Evolutionary conservation across 37 sponge, comb jelly and placozoan species (phyloP).

Genomic region (Aphrocallistes beatrix): DNA sequence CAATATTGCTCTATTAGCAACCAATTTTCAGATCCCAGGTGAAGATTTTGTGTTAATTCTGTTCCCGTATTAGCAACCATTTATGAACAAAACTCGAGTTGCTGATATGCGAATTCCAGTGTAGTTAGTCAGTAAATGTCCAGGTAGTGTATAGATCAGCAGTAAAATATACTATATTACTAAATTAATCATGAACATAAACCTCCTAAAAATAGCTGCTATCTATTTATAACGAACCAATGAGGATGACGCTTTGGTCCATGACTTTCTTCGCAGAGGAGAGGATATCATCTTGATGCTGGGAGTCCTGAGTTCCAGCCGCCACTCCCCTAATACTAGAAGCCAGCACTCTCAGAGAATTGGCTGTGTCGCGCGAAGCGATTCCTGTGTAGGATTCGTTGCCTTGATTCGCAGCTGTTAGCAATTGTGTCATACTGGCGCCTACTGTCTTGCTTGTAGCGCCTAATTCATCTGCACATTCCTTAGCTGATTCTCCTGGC

Average conservation of each 20-base stretch:
- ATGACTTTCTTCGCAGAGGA: slow-evolving; percentile 64
- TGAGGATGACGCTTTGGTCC: slow-evolving; percentile 60
- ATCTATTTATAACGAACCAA: slow-evolving; percentile 23
- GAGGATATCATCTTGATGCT: slow-evolving; percentile 73
- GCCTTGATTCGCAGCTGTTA: slow-evolving; percentile 93
- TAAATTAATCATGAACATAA: too few species aligned
- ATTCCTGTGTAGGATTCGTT: slow-evolving; percentile 98
- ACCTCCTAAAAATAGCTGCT: too few species aligned
- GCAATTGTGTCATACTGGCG: slow-evolving; percentile 94
- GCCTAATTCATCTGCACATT: slow-evolving; percentile 80
- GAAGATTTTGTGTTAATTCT: too few species aligned
- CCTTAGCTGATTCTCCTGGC: slow-evolving; percentile 41
- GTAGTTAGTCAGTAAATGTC: too few species aligned
- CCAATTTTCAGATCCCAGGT: too few species aligned
- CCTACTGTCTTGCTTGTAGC: slow-evolving; percentile 86
- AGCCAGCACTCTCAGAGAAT: slow-evolving; percentile 64
- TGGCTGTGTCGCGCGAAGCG: slow-evolving; percentile 87
- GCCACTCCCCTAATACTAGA: slow-evolving; percentile 80
- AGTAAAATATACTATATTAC: too few species aligned
- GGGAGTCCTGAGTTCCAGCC: slow-evolving; percentile 54
- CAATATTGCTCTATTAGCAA: too few species aligned
- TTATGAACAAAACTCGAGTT: too few species aligned
- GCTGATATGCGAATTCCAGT: too few species aligned
- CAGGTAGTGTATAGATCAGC: too few species aligned
- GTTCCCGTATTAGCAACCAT: too few species aligned